These are phyloP conservation scores for Amiota minor DNA, from an alignment of 2,888 invertebrate genomes.

Conservation along the genomic window DNA sequence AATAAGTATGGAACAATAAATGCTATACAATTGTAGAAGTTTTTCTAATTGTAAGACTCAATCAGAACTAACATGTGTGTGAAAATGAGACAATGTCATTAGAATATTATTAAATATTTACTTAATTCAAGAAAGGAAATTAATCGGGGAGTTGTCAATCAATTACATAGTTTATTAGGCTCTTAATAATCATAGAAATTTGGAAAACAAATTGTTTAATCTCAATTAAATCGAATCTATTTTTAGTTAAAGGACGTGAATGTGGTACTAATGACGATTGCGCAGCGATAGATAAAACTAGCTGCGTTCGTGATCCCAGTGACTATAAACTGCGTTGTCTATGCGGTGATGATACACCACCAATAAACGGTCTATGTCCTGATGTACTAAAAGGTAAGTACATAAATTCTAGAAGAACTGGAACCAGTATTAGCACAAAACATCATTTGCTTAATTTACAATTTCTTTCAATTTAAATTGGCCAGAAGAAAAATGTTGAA, in stretches of 20 bases:
- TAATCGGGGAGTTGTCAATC: slow-evolving; percentile 3
- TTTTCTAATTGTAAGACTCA: neutral
- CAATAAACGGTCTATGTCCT: slow-evolving; percentile 79
- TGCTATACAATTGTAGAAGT: no score
- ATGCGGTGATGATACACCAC: slow-evolving; percentile 81
- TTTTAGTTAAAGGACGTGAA: slow-evolving; percentile 76
- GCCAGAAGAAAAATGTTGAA: neutral
- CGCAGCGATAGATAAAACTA: slow-evolving; percentile 78
- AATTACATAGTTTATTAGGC: slow-evolving; percentile 14
- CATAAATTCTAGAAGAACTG: neutral
- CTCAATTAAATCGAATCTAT: neutral
- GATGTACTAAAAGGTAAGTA: slow-evolving; percentile 78
- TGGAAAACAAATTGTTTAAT: slow-evolving; percentile 21
- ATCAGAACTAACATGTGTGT: neutral
- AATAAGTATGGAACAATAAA: no score
- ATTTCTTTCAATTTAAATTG: neutral
- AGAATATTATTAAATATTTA: neutral
- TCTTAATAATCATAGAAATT: slow-evolving; percentile 25
- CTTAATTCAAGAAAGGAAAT: neutral
- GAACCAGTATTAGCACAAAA: neutral
- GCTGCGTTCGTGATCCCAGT: slow-evolving; percentile 79
- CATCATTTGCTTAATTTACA: neutral
- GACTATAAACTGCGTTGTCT: slow-evolving; percentile 79
- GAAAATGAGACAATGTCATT: neutral
- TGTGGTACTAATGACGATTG: slow-evolving; percentile 79